These are phyloP conservation scores for Salvelinus fontinalis DNA, from an alignment of 2,113 vertebrate genomes.

Conservation along the genomic window DNA sequence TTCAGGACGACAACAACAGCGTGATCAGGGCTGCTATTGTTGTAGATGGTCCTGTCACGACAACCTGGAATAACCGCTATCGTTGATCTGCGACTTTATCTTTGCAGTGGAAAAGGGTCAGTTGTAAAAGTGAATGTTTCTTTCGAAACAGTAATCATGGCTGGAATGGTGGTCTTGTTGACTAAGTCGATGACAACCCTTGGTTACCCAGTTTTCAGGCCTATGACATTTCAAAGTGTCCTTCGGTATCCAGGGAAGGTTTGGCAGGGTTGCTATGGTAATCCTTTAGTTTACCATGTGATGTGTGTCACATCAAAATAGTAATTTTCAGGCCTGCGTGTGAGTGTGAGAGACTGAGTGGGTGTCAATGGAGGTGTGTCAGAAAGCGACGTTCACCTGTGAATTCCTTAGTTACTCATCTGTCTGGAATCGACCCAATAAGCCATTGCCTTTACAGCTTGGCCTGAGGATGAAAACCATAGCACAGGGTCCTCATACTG, in stretches of 20 bases:
- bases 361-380: background rate
- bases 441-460: background rate
- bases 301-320: background rate
- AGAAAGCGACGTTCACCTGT: slow-evolving; percentile 2
- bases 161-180: background rate
- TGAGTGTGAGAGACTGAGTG: background rate
- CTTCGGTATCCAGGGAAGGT: too few relatives aligned
- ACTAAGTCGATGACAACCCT: background rate
- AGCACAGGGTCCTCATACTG: too few relatives aligned
- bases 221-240: too few relatives aligned
- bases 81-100: background rate
- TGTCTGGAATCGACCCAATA: background rate
- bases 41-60: background rate
- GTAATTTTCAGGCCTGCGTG: background rate
- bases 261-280: slow-evolving; percentile 2
- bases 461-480: background rate
- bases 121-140: background rate
- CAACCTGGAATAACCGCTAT: background rate
- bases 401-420: background rate
- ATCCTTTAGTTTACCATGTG: background rate
- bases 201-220: background rate
- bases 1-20: background rate
- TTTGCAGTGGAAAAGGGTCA: background rate
- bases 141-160: background rate
- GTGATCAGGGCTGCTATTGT: background rate